phyloP scores from a whole-genome alignment of 2,797 vertebrate species.

The Diceros bicornis region DNA sequence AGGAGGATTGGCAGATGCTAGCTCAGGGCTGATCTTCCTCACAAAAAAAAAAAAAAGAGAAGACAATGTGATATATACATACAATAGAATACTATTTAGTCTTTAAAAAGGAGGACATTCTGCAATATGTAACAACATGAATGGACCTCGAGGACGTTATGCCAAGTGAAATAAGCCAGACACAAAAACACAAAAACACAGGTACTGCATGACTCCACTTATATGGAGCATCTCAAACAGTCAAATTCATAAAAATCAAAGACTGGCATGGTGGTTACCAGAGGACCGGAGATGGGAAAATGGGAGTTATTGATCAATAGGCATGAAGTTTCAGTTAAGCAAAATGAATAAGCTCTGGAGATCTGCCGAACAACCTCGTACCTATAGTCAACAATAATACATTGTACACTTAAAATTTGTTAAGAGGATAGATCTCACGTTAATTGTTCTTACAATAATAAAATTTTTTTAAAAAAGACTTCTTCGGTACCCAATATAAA shows the following conservation, averaged over 20 bases:
- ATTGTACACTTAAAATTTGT: background rate
- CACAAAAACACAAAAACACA: slow-evolving; percentile 23
- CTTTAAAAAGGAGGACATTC: background rate
- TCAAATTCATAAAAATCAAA: background rate
- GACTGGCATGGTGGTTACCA: background rate
- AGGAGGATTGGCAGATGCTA: too few species aligned
- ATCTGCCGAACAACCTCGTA: background rate
- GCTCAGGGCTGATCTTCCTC: too few species aligned
- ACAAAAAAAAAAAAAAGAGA: too few species aligned
- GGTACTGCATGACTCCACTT: background rate
- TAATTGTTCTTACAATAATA: background rate
- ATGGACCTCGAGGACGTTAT: background rate
- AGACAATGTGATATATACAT: too few species aligned
- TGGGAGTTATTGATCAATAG: background rate
- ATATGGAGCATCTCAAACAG: background rate
- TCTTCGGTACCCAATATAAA: background rate
- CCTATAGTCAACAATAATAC: background rate
- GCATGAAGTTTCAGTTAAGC: background rate
- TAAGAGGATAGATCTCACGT: background rate
- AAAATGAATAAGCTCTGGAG: background rate
- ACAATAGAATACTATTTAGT: background rate
- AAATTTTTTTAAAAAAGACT: background rate
- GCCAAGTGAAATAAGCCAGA: background rate
- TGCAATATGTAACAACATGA: background rate
- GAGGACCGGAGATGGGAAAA: background rate